phyloP scores from a whole-genome alignment of 2,797 vertebrate genomes.

The Psittacula echo region DNA sequence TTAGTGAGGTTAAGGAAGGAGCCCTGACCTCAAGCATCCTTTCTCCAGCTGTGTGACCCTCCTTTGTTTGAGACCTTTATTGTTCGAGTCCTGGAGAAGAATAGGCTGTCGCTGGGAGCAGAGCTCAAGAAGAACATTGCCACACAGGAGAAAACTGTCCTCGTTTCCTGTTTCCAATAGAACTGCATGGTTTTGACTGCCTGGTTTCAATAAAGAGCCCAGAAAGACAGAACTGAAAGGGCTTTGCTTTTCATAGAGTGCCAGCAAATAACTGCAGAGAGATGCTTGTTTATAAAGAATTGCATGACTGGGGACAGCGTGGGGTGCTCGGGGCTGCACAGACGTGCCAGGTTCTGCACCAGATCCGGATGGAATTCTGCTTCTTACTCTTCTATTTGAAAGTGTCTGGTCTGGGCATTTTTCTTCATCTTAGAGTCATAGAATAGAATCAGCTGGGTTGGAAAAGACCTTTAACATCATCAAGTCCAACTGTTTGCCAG shows the following conservation, averaged over 20 bases:
- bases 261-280: constrained; percentile 34
- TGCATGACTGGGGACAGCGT: background rate
- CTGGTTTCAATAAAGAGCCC: constrained; percentile 54
- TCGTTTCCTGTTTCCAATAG: constrained; percentile 47
- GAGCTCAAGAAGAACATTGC: background rate
- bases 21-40: background rate
- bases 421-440: background rate
- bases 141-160: constrained; percentile 33
- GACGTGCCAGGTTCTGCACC: background rate
- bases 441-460: background rate
- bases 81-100: constrained; percentile 42
- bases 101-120: background rate
- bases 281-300: background rate
- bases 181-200: background rate
- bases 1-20: background rate
- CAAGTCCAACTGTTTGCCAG: background rate
- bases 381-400: background rate
- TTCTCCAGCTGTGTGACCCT: background rate
- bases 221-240: constrained; percentile 17
- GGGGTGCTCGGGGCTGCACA: background rate
- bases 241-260: constrained; percentile 39
- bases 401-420: background rate
- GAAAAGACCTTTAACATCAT: background rate
- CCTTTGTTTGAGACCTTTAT: constrained; percentile 42
- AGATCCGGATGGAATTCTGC: fast-evolving